phyloP scores from a whole-genome alignment of 2,113 vertebrate genomes.

The Micronisus gabar region DNA sequence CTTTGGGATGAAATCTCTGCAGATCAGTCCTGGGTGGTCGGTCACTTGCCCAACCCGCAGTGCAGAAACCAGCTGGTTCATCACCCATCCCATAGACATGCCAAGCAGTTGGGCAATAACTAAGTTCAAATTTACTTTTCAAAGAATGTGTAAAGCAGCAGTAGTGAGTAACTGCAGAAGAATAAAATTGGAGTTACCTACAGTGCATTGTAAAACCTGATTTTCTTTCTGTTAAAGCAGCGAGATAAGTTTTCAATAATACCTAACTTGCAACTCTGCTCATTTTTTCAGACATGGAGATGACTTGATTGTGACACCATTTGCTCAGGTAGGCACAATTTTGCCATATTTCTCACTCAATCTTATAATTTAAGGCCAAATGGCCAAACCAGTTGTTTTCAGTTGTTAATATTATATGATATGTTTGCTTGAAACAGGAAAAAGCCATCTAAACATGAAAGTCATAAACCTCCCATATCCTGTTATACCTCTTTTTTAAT shows the following conservation, averaged over 20 bases:
- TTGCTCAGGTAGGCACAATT: conserved; percentile 92
- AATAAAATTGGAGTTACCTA: background rate
- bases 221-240: background rate
- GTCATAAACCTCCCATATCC: background rate
- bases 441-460: background rate
- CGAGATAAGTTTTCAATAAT: background rate
- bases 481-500: background rate
- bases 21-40: accelerated
- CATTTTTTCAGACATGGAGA: conserved; percentile 93
- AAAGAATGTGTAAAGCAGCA: background rate
- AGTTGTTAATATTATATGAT: background rate
- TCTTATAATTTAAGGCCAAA: background rate
- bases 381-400: background rate
- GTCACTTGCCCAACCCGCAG: background rate
- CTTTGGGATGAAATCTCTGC: background rate
- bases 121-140: background rate
- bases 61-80: background rate
- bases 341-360: background rate
- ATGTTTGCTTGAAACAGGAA: background rate
- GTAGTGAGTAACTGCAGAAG: background rate
- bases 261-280: conserved; percentile 18
- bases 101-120: background rate
- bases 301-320: conserved; percentile 99
- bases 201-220: background rate
- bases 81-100: background rate